Evolutionary conservation across 2,797 vertebrate species (phyloP).

Genomic region (Furcifer pardalis): DNA sequence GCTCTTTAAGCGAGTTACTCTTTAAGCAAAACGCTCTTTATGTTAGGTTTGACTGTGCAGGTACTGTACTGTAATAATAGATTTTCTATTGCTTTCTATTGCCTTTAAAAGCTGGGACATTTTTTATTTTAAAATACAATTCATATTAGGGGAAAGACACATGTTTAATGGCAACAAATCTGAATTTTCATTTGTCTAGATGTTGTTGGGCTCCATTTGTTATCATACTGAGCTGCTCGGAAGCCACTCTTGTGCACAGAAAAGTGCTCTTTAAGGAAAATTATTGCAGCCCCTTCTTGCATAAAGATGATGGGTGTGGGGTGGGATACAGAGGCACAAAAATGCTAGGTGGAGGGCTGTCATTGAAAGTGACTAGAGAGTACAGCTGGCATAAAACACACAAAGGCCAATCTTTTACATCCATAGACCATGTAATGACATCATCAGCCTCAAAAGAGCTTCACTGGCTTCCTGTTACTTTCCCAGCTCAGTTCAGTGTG

Average conservation of each 20-base stretch:
- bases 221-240: not conserved
- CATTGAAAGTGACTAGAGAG: not conserved
- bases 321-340: not conserved
- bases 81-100: not conserved
- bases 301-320: too few species aligned
- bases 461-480: too few species aligned
- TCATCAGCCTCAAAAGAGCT: not conserved
- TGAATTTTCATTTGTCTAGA: not conserved
- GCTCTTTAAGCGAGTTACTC: too few species aligned
- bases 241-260: not conserved
- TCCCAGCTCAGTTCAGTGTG: too few species aligned
- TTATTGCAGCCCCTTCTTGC: not conserved
- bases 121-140: not conserved
- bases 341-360: not conserved
- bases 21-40: too few species aligned
- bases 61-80: too few species aligned
- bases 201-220: not conserved
- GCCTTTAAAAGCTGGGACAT: slow-evolving; percentile 1
- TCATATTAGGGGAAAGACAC: slow-evolving; percentile 35
- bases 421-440: not conserved
- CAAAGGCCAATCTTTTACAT: not conserved
- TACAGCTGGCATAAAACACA: not conserved
- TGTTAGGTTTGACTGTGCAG: too few species aligned
- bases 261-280: not conserved
- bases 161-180: not conserved